phyloP scores from a whole-genome alignment of 2,113 vertebrate species.

The Crotophaga sulcirostris region DNA sequence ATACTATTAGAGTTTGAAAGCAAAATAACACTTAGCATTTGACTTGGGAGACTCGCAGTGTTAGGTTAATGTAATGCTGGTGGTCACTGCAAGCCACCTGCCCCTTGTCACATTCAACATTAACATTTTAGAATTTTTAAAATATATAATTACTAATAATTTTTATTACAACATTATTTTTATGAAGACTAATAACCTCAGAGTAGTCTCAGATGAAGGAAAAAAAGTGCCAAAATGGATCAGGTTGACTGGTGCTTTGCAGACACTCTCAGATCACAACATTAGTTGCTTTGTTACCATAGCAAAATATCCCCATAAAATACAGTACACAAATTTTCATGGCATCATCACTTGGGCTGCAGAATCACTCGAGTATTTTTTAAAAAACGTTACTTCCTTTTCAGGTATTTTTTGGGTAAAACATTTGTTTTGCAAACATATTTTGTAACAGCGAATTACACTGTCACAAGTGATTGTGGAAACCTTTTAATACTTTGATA shows the following conservation, averaged over 20 bases:
- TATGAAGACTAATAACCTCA: background rate
- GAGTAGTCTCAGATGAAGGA: background rate
- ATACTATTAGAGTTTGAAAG: background rate
- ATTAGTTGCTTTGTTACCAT: background rate
- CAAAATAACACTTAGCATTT: background rate
- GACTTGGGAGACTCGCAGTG: rapidly evolving
- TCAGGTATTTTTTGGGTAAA: background rate
- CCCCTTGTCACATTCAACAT: background rate
- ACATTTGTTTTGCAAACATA: background rate
- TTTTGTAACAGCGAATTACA: background rate
- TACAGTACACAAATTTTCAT: background rate
- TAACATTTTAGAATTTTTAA: background rate
- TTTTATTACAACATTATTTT: background rate
- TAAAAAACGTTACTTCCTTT: background rate
- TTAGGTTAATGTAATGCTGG: background rate
- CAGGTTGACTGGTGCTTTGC: background rate
- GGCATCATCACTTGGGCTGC: background rate
- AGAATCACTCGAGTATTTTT: background rate
- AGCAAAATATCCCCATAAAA: background rate
- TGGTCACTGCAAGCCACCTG: background rate
- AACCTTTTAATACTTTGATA: background rate
- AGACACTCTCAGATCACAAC: background rate
- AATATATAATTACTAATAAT: background rate
- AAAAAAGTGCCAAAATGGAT: background rate
- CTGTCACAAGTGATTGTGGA: background rate